Evolutionary conservation across 2,888 invertebrate genomes (phyloP).

Genomic region (Cryptus armator): DNA sequence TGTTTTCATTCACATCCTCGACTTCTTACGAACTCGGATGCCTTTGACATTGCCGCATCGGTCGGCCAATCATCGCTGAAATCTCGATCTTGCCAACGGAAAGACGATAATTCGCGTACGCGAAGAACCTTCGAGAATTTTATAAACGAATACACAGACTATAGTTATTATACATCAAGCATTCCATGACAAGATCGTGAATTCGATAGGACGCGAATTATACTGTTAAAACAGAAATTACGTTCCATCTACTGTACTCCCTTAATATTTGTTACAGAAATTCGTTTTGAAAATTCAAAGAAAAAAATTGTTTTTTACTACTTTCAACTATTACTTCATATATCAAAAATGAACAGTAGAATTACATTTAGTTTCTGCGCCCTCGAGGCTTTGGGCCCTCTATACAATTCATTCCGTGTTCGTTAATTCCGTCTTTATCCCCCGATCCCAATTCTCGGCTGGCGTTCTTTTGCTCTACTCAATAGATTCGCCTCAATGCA

Average conservation of each 20-base stretch:
- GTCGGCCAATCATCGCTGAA: conserved; percentile 41
- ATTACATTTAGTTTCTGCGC: neutral
- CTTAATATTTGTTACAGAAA: no score
- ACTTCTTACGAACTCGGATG: conserved; percentile 41
- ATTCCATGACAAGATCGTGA: neutral
- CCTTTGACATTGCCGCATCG: conserved; percentile 44
- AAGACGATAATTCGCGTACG: neutral
- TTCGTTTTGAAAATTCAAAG: no score
- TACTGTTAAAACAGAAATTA: neutral
- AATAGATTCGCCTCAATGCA: conserved; percentile 73
- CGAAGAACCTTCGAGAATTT: conserved; percentile 16
- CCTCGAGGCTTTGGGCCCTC: neutral
- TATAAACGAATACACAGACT: neutral
- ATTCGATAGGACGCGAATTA: neutral
- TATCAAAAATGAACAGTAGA: neutral
- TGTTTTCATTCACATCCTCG: conserved; percentile 28
- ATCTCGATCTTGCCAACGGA: conserved; percentile 10
- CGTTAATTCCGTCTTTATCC: conserved; percentile 82
- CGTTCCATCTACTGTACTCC: no score
- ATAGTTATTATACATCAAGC: no score
- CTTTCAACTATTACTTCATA: neutral
- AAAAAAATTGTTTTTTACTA: neutral
- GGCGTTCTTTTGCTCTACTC: neutral
- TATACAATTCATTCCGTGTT: conserved; percentile 72
- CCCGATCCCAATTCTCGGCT: conserved; percentile 37